Evolutionary conservation across 2,888 invertebrate genomes (phyloP).

Genomic region (Proisotoma minuta): DNA sequence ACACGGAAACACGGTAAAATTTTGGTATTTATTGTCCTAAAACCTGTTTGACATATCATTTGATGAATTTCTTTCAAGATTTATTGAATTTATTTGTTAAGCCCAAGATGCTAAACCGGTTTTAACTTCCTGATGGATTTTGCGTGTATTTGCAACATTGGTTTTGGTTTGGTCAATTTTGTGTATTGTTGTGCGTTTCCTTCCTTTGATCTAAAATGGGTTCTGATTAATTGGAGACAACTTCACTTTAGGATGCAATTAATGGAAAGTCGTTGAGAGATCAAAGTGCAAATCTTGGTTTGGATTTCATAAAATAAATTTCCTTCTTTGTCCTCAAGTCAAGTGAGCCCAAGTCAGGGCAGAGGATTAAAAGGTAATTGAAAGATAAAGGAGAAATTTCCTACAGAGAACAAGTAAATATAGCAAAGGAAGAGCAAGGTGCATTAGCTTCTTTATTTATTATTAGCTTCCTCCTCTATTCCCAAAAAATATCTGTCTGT

Average conservation of each 20-base stretch:
- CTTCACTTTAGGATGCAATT: no score
- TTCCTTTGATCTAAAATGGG: not conserved
- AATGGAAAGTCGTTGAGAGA: no score
- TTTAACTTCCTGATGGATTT: conserved; percentile 1
- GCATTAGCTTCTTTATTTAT: no score
- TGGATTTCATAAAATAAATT: not conserved
- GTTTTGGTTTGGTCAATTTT: no score
- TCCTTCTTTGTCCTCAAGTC: no score
- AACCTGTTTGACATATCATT: conserved; percentile 1
- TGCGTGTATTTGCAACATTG: no score
- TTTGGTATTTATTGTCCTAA: conserved; percentile 5
- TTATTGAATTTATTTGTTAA: conserved; percentile 11
- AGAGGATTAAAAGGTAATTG: conserved; percentile 1
- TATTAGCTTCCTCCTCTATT: no score
- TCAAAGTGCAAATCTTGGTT: not conserved
- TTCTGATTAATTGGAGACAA: not conserved
- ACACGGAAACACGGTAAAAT: no score
- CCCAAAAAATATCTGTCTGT: no score
- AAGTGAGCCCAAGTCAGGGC: not conserved
- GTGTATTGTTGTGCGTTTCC: no score
- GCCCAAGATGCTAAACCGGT: conserved; percentile 1
- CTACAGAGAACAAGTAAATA: no score
- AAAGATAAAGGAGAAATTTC: conserved; percentile 2
- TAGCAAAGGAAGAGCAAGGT: no score
- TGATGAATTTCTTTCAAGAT: conserved; percentile 13